Conservation (phyloP, 2,113 vertebrate genomes). For the Porphyrio hochstetteri region DNA sequence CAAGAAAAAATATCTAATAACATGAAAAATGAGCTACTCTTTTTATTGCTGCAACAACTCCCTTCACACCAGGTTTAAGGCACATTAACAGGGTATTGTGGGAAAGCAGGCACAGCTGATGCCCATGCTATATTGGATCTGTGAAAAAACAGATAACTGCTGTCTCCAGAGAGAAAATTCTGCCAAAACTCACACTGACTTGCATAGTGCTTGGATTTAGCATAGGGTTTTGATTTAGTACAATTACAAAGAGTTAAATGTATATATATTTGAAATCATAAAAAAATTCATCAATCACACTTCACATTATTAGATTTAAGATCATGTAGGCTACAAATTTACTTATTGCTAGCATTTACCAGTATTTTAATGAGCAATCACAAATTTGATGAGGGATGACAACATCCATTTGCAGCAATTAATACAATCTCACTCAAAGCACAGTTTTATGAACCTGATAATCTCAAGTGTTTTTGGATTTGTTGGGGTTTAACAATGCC, state of each 20-base stretch:
- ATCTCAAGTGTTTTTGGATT: slow-evolving; percentile 18
- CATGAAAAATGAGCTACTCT: not conserved
- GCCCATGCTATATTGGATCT: not conserved
- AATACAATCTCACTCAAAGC: slow-evolving; percentile 4
- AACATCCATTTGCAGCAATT: slow-evolving; percentile 14
- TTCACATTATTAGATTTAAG: not conserved
- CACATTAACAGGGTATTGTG: not conserved
- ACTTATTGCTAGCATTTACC: not conserved
- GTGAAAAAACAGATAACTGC: not conserved
- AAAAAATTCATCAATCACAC: not conserved
- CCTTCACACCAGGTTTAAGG: not conserved
- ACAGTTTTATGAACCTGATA: not conserved
- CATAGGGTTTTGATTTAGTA: slow-evolving; percentile 2
- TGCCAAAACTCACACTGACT: not conserved
- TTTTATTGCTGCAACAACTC: not conserved
- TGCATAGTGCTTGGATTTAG: not conserved
- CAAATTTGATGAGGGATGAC: slow-evolving; percentile 13
- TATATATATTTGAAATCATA: not conserved
- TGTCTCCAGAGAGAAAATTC: not conserved
- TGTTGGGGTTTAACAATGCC: slow-evolving; percentile 29
- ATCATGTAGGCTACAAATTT: not conserved
- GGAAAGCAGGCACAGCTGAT: slow-evolving; percentile 27
- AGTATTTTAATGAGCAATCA: not conserved
- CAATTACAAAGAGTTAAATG: not conserved
- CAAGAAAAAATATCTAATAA: not conserved